Percentiles rank a stretch among this genome's conserved stretches.
Evolutionary conservation across 2,888 invertebrate species (phyloP).

Genomic region (Mactromeris polynyma): DNA sequence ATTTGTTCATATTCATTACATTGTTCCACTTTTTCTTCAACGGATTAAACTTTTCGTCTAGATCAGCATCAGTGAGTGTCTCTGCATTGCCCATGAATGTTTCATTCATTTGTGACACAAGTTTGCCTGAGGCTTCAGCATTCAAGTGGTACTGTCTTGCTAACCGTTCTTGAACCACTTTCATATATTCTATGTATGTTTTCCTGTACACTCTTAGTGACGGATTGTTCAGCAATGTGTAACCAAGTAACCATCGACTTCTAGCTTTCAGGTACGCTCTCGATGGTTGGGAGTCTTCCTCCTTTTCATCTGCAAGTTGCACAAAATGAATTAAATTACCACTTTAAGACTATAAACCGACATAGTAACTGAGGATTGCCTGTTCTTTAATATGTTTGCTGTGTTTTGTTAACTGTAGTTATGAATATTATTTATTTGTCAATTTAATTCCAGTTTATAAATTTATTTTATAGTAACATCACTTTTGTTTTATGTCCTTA

Average conservation of each 20-base stretch:
- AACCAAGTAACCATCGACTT: slow-evolving; percentile 58
- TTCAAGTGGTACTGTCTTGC: slow-evolving; percentile 47
- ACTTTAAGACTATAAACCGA: no score
- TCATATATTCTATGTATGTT: slow-evolving; percentile 46
- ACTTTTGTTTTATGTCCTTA: no score
- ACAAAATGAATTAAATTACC: not conserved
- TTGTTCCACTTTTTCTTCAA: not conserved
- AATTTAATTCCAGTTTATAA: no score
- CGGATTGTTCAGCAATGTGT: slow-evolving; percentile 64
- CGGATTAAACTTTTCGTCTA: not conserved
- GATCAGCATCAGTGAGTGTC: not conserved
- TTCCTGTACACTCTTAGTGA: slow-evolving; percentile 58
- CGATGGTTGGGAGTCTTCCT: not conserved
- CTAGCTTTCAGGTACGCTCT: slow-evolving; percentile 27
- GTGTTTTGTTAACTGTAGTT: no score
- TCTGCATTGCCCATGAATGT: not conserved
- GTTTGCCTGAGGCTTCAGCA: slow-evolving; percentile 42
- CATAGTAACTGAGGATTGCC: no score
- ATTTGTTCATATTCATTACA: slow-evolving; percentile 1
- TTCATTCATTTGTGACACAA: slow-evolving; percentile 42
- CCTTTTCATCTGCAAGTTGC: not conserved
- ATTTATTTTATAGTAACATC: no score
- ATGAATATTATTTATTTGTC: no score
- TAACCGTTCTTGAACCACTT: slow-evolving; percentile 47
- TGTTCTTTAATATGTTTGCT: no score